Evolutionary conservation across 2,888 invertebrate species (phyloP).

Genomic region (Agriotes lineatus): DNA sequence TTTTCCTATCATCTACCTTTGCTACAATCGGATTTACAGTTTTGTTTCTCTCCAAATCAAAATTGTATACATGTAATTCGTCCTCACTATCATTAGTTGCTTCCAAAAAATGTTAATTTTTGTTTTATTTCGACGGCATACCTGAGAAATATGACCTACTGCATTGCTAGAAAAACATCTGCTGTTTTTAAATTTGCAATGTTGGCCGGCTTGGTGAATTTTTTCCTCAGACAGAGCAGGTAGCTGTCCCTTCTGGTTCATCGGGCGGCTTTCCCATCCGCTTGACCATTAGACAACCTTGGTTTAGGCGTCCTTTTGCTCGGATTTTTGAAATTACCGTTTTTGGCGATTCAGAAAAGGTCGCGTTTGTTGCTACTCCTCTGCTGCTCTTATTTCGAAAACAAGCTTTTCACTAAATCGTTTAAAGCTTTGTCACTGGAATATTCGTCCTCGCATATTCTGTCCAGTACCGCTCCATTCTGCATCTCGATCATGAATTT

Average conservation of each 20-base stretch:
- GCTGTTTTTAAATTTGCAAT: background rate
- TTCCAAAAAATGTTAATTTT: background rate
- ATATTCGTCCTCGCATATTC: too few species aligned
- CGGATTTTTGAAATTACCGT: too few species aligned
- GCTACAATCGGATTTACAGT: background rate
- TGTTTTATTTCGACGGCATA: background rate
- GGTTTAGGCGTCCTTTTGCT: too few species aligned
- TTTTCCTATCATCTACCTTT: background rate
- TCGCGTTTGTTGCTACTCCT: too few species aligned
- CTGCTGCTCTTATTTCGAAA: too few species aligned
- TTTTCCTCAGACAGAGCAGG: background rate
- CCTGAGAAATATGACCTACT: background rate
- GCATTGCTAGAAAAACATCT: background rate
- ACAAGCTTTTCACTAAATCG: too few species aligned
- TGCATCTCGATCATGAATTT: background rate
- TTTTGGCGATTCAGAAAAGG: too few species aligned
- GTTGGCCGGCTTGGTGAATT: background rate
- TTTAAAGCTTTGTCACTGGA: too few species aligned
- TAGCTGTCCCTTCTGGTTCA: background rate
- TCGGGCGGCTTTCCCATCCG: background rate
- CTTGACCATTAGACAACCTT: conserved; percentile 33
- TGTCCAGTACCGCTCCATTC: too few species aligned
- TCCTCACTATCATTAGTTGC: background rate
- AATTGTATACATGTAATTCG: background rate
- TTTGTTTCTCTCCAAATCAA: background rate